phyloP scores from a whole-genome alignment of 2,797 vertebrate genomes.

The Platalea minor region DNA sequence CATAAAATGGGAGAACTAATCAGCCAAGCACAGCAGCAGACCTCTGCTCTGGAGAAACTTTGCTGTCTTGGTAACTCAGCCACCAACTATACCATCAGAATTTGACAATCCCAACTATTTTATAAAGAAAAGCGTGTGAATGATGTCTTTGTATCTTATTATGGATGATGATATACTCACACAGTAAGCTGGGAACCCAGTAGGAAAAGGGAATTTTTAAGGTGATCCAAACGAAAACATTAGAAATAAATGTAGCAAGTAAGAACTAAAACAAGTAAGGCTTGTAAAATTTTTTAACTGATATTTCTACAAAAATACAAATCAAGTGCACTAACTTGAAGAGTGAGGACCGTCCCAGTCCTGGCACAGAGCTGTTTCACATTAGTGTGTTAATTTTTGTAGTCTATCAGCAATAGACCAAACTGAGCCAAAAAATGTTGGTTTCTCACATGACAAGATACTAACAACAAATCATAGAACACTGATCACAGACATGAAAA shows the following conservation, averaged over 20 bases:
- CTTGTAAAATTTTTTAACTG: neutral
- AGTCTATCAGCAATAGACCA: neutral
- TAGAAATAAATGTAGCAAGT: neutral
- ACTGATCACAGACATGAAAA: neutral
- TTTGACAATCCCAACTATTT: neutral
- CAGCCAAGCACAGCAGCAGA: neutral
- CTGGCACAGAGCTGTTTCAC: neutral
- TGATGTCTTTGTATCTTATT: neutral
- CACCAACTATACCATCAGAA: neutral
- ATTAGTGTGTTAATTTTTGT: neutral
- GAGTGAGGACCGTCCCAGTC: neutral
- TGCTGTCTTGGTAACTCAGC: neutral
- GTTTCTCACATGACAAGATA: neutral
- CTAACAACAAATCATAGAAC: neutral
- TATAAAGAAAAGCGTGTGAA: neutral
- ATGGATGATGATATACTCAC: neutral
- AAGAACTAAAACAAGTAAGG: neutral
- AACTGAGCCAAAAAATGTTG: neutral
- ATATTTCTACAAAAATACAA: neutral
- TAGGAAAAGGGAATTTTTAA: neutral
- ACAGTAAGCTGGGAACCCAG: neutral
- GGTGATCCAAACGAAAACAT: neutral
- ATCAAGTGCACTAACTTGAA: accelerated
- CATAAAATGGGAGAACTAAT: neutral
- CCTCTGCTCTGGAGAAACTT: neutral